Base-by-base conservation (phyloP, 2,113 vertebrate species). In the Meleagris gallopavo region DNA sequence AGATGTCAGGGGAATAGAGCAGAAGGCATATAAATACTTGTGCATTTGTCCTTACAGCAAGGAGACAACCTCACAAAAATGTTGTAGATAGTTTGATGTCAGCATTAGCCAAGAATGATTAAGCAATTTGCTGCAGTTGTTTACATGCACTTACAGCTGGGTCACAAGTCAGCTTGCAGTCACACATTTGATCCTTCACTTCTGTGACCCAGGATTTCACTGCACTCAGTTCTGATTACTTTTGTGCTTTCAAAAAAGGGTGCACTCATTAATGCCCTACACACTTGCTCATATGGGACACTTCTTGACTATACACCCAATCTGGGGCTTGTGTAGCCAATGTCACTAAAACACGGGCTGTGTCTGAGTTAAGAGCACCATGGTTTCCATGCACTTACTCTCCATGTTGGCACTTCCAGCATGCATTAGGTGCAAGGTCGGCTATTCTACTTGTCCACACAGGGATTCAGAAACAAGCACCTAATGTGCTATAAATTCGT, bases 111-210 rank as follows among this genome's bases (percentile, higher is more conserved):
- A 84, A 58, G 61, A 96, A 88, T 62, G 76, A 93, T 86, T 81
- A 69, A 93, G 77, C 57, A 81, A 50, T 90, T 72, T 90, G 57
- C 83, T 81, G 76, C 65, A 92, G 88, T 77, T 86, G 73, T n/a
- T 71, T 20, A 57, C 65, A 73, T 34, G 46, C 7, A 29, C 55
- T 88, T 81, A 58, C 57, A 84, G 65, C n/a, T 82, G 86, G 43
- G 48, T 93, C 88, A 89, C 46, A 55, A 69, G 52, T 48, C 79
- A 88, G 81, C 74, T 20, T 65, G 61, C 70, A 93, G 40, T 24
- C 57, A 71, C 50, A 30, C 36, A 67, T 21, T 40, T 24, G 72
- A 88, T 46, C 30, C 34, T 69, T 19, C 38, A 15, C 45, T 32
- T 60, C 83, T 71, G 73, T 2, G 32, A 52, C 61, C 60, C 38